Evolutionary conservation across 2,113 vertebrate genomes (phyloP).

Genomic region (Coryphaenoides rupestris): DNA sequence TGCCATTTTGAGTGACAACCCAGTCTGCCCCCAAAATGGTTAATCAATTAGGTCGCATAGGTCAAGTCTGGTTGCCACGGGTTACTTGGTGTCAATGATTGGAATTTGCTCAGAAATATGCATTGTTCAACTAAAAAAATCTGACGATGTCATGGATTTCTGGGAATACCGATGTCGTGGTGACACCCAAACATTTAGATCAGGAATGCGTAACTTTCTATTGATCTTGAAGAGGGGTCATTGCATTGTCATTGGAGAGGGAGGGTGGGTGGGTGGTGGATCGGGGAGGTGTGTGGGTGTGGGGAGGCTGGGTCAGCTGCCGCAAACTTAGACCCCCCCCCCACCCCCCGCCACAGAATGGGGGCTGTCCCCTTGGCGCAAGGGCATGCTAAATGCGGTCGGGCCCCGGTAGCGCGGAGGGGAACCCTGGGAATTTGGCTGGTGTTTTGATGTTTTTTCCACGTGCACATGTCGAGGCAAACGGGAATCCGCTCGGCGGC

Average conservation of each 20-base stretch:
- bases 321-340: constrained; percentile 36
- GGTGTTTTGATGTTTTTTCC: constrained; percentile 9
- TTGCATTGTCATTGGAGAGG: neutral
- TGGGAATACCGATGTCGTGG: constrained; percentile 60
- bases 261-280: too few relatives aligned
- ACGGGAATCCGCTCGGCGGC: neutral
- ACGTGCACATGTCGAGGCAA: neutral
- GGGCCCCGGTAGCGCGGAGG: neutral
- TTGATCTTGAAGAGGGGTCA: constrained; percentile 68
- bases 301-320: constrained; percentile 26
- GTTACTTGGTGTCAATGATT: constrained; percentile 48
- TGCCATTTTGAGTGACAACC: constrained; percentile 51
- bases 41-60: constrained; percentile 39
- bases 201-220: constrained; percentile 60
- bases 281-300: too few relatives aligned
- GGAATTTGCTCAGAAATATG: constrained; percentile 62
- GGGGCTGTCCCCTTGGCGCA: constrained; percentile 22
- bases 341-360: too few relatives aligned
- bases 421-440: neutral
- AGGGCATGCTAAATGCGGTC: neutral
- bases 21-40: constrained; percentile 42
- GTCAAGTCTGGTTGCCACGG: constrained; percentile 63
- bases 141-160: constrained; percentile 51
- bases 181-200: constrained; percentile 47
- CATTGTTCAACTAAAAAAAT: constrained; percentile 39